Conservation (phyloP, 2,888 invertebrate species). For the Sinodicranocentrus sp. region DNA sequence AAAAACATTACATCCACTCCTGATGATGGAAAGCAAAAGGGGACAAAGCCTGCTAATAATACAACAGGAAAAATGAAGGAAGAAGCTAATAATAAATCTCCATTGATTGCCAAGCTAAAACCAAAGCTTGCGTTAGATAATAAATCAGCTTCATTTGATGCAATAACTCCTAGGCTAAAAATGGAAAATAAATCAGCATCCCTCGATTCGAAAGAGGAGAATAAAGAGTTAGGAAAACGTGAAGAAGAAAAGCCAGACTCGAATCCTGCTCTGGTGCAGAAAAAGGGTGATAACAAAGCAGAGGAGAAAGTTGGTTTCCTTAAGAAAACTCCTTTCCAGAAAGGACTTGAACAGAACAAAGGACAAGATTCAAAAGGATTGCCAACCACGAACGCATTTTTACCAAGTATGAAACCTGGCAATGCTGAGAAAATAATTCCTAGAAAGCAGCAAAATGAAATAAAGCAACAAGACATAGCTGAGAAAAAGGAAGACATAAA, state of each 20-base stretch:
- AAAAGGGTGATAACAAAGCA: background rate
- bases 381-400: too few species aligned
- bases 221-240: background rate
- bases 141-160: conserved; percentile 55
- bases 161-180: background rate
- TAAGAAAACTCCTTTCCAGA: background rate
- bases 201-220: background rate
- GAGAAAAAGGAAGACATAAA: too few species aligned
- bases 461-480: too few species aligned
- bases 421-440: too few species aligned
- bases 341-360: too few species aligned
- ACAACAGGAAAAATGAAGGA: conserved; percentile 8
- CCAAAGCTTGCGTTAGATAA: conserved; percentile 59
- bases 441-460: too few species aligned
- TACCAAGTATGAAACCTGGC: too few species aligned
- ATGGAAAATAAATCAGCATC: conserved; percentile 16
- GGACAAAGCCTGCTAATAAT: background rate
- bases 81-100: conserved; percentile 3
- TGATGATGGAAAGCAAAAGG: background rate
- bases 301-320: too few species aligned
- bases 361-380: too few species aligned
- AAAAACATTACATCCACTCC: too few species aligned
- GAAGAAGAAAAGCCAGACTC: background rate
- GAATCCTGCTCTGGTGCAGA: background rate
- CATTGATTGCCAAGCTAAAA: conserved; percentile 48